These are phyloP conservation scores for Falco punctatus DNA, from an alignment of 2,113 vertebrate species.

Conservation along the genomic window DNA sequence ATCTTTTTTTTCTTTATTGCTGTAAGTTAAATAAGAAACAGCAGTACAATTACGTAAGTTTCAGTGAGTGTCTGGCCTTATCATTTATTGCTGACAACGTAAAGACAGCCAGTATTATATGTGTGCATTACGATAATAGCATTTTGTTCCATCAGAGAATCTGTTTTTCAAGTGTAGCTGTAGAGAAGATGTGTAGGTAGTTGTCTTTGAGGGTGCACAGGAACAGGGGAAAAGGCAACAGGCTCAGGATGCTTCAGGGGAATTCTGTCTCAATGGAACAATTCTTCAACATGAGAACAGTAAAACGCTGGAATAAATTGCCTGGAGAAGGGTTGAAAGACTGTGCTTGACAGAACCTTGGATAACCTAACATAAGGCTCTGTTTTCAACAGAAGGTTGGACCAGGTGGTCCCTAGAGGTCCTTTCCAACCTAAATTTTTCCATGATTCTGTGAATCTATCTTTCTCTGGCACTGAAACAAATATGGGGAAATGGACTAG, in stretches of 20 bases:
- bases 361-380: neutral
- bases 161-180: neutral
- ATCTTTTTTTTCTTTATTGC: neutral
- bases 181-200: neutral
- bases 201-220: neutral
- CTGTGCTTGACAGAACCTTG: neutral
- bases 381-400: neutral
- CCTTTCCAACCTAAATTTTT: neutral
- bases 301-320: neutral
- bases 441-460: neutral
- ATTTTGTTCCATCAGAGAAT: neutral
- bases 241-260: neutral
- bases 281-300: neutral
- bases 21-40: neutral
- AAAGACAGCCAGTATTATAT: neutral
- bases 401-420: neutral
- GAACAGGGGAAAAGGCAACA: neutral
- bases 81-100: neutral
- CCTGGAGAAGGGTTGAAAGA: neutral
- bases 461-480: neutral
- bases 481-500: neutral
- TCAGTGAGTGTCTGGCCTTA: neutral
- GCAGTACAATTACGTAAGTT: neutral
- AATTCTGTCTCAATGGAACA: neutral
- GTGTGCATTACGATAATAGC: neutral